A percentile compares a stretch with the other conserved stretches of the same genome.
These are phyloP conservation scores for Latrodectus hesperus DNA, from an alignment of 2,888 invertebrate genomes.

Conservation along the genomic window DNA sequence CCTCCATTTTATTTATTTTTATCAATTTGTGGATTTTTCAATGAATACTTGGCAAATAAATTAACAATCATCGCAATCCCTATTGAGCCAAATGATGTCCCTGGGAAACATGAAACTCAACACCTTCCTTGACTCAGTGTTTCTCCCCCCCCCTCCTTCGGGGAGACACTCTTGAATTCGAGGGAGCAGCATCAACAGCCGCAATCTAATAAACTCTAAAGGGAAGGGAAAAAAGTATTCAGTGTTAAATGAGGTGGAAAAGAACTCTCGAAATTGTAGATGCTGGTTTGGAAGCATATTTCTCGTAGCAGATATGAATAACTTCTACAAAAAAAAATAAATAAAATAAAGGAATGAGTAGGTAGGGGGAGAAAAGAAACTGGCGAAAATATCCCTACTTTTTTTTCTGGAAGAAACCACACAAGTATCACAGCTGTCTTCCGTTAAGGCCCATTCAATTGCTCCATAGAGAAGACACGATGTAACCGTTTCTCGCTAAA, in stretches of 20 bases:
- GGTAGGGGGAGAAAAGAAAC: slow-evolving; percentile 23
- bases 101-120: slow-evolving; percentile 55
- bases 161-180: slow-evolving; percentile 9
- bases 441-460: slow-evolving; percentile 57
- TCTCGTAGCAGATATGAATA: slow-evolving; percentile 65
- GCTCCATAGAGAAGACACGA: slow-evolving; percentile 35
- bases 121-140: slow-evolving; percentile 15
- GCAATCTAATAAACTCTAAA: slow-evolving; percentile 68
- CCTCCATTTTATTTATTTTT: too few relatives aligned
- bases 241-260: slow-evolving; percentile 65
- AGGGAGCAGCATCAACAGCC: slow-evolving; percentile 23
- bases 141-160: slow-evolving; percentile 16
- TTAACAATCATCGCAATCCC: too few relatives aligned
- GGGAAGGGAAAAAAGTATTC: slow-evolving; percentile 19
- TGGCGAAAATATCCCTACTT: slow-evolving; percentile 34
- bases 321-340: slow-evolving; percentile 56
- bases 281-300: slow-evolving; percentile 56
- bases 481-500: slow-evolving; percentile 51
- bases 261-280: slow-evolving; percentile 64
- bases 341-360: slow-evolving; percentile 9
- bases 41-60: too few relatives aligned
- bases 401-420: slow-evolving; percentile 36
- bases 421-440: slow-evolving; percentile 64
- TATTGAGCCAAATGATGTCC: neutral
- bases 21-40: too few relatives aligned